Evolutionary conservation across 2,888 invertebrate genomes (phyloP).

Genomic region (Pollenia angustigena): DNA sequence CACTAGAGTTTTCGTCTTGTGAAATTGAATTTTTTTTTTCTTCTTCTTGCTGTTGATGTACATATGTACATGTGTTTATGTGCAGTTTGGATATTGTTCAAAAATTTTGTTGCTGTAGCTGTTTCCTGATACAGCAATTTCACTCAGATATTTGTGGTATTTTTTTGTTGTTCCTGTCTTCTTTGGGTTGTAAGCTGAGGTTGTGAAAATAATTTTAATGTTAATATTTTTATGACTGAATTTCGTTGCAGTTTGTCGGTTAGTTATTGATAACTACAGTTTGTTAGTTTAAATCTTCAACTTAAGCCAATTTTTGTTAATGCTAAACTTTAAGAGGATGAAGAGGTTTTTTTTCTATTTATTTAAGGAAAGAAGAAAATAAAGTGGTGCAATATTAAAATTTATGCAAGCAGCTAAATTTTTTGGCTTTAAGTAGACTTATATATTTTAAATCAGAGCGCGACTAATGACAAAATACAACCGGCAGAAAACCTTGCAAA

Average conservation of each 20-base stretch:
- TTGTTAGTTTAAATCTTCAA: conserved; percentile 26
- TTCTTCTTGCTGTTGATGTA: background rate
- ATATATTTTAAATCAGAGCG: too few species aligned
- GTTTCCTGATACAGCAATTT: conserved; percentile 58
- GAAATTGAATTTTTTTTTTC: conserved; percentile 21
- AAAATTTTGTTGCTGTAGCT: conserved; percentile 41
- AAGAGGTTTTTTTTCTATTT: background rate
- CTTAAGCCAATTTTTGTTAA: conserved; percentile 20
- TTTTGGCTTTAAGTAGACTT: too few species aligned
- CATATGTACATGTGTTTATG: background rate
- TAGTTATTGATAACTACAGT: conserved; percentile 39
- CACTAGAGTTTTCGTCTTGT: background rate
- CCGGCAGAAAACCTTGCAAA: too few species aligned
- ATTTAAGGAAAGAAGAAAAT: background rate
- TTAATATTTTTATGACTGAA: conserved; percentile 49
- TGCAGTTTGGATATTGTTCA: conserved; percentile 52
- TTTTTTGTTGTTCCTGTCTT: conserved; percentile 3
- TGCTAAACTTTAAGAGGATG: background rate
- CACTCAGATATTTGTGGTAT: conserved; percentile 13
- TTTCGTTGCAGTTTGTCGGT: conserved; percentile 43
- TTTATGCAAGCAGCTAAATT: too few species aligned
- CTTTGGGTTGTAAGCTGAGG: conserved; percentile 34
- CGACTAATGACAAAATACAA: too few species aligned
- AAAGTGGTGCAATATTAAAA: background rate
- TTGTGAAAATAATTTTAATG: conserved; percentile 55